phyloP scores from a whole-genome alignment of 2,113 vertebrate species.

The Strigops habroptila region DNA sequence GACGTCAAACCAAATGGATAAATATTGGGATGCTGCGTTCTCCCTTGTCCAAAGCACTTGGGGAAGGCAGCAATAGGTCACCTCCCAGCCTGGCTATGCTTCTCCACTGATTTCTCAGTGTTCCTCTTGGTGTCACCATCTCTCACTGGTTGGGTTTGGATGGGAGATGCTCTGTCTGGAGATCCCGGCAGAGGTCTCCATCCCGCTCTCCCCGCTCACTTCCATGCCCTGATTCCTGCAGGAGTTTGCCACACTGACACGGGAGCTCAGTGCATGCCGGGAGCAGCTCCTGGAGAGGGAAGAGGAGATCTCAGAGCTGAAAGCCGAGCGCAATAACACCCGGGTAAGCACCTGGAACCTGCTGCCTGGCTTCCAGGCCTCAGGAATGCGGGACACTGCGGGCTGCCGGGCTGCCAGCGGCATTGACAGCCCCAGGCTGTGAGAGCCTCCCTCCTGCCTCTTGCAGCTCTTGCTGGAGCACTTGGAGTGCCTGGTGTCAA shows the following conservation, averaged over 20 bases:
- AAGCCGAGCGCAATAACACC: slow-evolving; percentile 96
- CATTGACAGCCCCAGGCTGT: neutral
- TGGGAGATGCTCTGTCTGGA: neutral
- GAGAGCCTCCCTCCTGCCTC: neutral
- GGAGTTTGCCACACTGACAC: slow-evolving; percentile 96
- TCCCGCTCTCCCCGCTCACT: fast-evolving
- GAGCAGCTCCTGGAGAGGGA: slow-evolving; percentile 97
- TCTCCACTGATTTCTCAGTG: neutral
- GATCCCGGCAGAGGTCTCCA: neutral
- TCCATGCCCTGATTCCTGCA: slow-evolving; percentile 34
- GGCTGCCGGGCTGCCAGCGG: neutral
- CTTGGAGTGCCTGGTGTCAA: slow-evolving; percentile 95
- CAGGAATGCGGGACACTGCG: fast-evolving
- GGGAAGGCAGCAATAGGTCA: neutral
- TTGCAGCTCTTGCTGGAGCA: slow-evolving; percentile 91
- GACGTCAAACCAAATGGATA: neutral
- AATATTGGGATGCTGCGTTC: neutral
- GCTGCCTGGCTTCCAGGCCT: neutral
- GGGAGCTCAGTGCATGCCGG: slow-evolving; percentile 92
- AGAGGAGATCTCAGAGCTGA: slow-evolving; percentile 96
- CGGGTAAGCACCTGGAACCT: slow-evolving; percentile 71
- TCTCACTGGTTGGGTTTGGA: neutral
- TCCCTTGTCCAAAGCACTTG: neutral
- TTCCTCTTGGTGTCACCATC: neutral
- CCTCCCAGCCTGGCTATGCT: neutral